Percentiles rank a stretch among this genome's conserved stretches.
Conservation (phyloP, 2,797 vertebrate species). For the Huso huso region DNA sequence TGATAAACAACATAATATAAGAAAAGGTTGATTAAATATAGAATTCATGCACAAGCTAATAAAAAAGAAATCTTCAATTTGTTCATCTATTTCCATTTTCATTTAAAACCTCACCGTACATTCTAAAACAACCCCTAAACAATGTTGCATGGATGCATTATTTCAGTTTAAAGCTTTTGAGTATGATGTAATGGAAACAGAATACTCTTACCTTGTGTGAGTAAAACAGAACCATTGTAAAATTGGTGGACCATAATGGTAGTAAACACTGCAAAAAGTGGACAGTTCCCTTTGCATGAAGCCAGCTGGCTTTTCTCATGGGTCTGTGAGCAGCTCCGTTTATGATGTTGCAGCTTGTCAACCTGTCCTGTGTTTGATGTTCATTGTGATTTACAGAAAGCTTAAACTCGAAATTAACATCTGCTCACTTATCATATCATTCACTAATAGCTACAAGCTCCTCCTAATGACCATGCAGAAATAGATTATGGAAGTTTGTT, state of each 20-base stretch:
- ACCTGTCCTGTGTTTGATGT: conserved; percentile 5
- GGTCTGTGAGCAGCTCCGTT: conserved; percentile 14
- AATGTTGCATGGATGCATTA: too few species aligned
- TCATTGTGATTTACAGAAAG: not conserved
- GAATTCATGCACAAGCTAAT: too few species aligned
- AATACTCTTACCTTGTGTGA: conserved; percentile 30
- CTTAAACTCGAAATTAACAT: not conserved
- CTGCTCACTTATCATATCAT: not conserved
- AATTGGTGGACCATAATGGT: conserved; percentile 34
- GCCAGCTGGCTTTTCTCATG: conserved; percentile 32
- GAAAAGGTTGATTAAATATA: too few species aligned
- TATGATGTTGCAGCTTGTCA: not conserved
- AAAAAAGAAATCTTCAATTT: too few species aligned
- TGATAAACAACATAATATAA: too few species aligned
- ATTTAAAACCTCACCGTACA: too few species aligned
- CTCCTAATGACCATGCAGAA: not conserved
- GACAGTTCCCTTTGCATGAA: conserved; percentile 16
- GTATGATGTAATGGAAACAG: too few species aligned
- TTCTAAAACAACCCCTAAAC: too few species aligned
- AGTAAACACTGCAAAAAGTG: conserved; percentile 2
- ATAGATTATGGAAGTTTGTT: not conserved
- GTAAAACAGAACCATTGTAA: conserved; percentile 24
- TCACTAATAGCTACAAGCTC: not conserved
- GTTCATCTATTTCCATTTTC: too few species aligned
- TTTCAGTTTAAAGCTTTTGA: too few species aligned